A percentile compares a stretch with the other conserved stretches of the same genome.
These are phyloP conservation scores for Mayetiola destructor DNA, from an alignment of 2,888 invertebrate species.

Conservation along the genomic window DNA sequence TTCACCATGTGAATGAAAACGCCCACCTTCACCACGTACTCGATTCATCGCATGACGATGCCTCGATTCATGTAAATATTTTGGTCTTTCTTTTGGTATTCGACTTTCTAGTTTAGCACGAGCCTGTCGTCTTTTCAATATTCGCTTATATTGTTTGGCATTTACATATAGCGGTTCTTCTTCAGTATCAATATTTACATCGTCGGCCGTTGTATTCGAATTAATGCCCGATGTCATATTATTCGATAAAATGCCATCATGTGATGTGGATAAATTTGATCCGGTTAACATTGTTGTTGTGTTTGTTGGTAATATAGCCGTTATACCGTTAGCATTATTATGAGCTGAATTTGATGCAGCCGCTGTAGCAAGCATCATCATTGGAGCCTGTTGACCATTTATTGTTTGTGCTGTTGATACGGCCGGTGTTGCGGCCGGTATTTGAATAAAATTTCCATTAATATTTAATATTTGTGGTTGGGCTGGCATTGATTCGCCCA, in stretches of 20 bases:
- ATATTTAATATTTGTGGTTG: conserved; percentile 45
- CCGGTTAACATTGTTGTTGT: not conserved
- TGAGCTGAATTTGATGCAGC: conserved; percentile 2
- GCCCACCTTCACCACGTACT: conserved; percentile 88
- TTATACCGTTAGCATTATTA: not conserved
- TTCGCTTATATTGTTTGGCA: conserved; percentile 93
- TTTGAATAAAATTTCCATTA: conserved; percentile 34
- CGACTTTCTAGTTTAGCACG: conserved; percentile 89
- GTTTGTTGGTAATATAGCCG: not conserved
- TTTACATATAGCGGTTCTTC: conserved; percentile 97
- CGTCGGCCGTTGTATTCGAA: conserved; percentile 19
- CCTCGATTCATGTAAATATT: conserved; percentile 95
- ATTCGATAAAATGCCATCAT: conserved; percentile 24
- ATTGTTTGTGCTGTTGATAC: conserved; percentile 13
- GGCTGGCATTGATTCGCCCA: conserved; percentile 52
- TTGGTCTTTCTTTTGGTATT: conserved; percentile 92
- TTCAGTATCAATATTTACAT: conserved; percentile 38
- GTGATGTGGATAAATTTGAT: conserved; percentile 21
- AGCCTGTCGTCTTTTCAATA: conserved; percentile 85
- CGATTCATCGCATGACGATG: conserved; percentile 97
- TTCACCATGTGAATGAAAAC: conserved; percentile 61
- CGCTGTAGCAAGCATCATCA: conserved; percentile 15
- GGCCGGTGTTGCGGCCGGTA: conserved; percentile 24
- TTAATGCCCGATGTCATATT: conserved; percentile 1
- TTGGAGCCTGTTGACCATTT: conserved; percentile 14